Conservation (phyloP, 2,797 vertebrate genomes). For the Sebastes kiyomatsui region DNA sequence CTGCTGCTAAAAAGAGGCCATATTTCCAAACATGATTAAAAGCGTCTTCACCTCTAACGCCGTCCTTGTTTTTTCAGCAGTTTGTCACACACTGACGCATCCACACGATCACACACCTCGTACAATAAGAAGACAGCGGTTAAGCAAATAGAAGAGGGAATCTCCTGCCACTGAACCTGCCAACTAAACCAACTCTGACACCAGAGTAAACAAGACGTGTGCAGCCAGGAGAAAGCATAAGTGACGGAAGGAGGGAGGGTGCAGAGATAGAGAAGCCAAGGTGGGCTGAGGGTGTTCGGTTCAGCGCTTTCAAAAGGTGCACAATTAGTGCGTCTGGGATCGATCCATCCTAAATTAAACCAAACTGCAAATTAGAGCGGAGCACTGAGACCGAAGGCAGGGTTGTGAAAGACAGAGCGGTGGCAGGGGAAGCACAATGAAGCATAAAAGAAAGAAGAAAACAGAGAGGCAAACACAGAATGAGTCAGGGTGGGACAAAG, state of each 20-base stretch:
- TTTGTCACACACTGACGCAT: not conserved
- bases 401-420: slow-evolving; percentile 22
- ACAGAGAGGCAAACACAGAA: not conserved
- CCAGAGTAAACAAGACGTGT: slow-evolving; percentile 58
- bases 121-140: slow-evolving; percentile 34
- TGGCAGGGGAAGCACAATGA: slow-evolving; percentile 5
- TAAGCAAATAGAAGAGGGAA: slow-evolving; percentile 59
- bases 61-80: not conserved
- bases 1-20: slow-evolving; percentile 26
- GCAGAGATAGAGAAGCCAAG: not conserved
- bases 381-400: not conserved
- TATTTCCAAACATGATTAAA: slow-evolving; percentile 41
- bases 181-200: slow-evolving; percentile 61
- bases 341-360: slow-evolving; percentile 44
- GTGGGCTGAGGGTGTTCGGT: not conserved
- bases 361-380: slow-evolving; percentile 37
- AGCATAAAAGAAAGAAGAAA: slow-evolving; percentile 21
- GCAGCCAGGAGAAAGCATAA: slow-evolving; percentile 10
- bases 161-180: slow-evolving; percentile 55
- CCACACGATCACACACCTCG: not conserved
- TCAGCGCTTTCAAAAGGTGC: slow-evolving; percentile 23
- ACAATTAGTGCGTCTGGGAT: slow-evolving; percentile 41
- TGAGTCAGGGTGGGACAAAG: slow-evolving; percentile 60
- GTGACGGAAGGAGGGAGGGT: not conserved
- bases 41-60: slow-evolving; percentile 26